These are phyloP conservation scores for Cynoglossus semilaevis DNA, from an alignment of 2,113 vertebrate species.

Conservation along the genomic window DNA sequence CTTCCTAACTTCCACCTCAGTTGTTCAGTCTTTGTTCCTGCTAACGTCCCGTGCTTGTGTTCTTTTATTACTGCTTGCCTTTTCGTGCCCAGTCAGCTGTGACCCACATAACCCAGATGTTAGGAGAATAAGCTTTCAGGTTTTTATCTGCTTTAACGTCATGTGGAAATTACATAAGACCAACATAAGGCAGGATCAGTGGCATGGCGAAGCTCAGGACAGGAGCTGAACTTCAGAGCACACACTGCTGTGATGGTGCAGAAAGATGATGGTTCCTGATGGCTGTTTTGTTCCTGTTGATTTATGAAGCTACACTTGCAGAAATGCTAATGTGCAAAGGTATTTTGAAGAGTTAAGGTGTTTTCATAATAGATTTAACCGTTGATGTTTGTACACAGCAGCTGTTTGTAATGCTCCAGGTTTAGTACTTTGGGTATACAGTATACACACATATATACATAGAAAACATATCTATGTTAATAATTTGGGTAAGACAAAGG, in stretches of 20 bases:
- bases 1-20: neutral
- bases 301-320: too few species aligned
- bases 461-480: too few species aligned
- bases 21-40: neutral
- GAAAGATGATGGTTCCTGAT: too few species aligned
- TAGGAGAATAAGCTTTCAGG: slow-evolving; percentile 10
- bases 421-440: too few species aligned
- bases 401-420: too few species aligned
- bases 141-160: slow-evolving; percentile 38
- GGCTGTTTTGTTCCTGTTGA: too few species aligned
- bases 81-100: slow-evolving; percentile 1
- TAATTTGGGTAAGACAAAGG: too few species aligned
- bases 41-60: neutral
- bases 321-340: too few species aligned
- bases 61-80: neutral
- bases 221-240: slow-evolving; percentile 32
- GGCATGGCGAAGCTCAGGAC: slow-evolving; percentile 47
- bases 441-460: too few species aligned
- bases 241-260: slow-evolving; percentile 35
- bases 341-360: too few species aligned
- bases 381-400: too few species aligned
- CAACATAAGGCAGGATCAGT: slow-evolving; percentile 48
- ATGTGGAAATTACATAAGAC: slow-evolving; percentile 47
- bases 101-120: slow-evolving; percentile 14
- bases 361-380: too few species aligned